Evolutionary conservation across 2,113 vertebrate species (phyloP).

Genomic region (Rhinopomastus cyanomelas): DNA sequence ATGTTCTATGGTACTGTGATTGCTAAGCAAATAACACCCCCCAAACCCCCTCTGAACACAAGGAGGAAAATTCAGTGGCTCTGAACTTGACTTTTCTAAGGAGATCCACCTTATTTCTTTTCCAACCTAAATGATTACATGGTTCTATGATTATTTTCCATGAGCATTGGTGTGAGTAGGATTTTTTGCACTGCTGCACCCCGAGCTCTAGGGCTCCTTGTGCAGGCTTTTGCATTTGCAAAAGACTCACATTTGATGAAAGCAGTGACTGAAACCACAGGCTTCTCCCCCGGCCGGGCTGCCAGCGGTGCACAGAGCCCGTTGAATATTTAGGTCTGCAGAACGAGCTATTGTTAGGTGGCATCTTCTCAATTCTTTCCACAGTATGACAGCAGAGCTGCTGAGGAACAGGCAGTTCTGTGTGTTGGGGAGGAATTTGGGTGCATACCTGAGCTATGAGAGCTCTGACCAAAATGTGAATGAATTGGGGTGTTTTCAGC

Average conservation of each 20-base stretch:
- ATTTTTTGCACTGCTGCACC: neutral
- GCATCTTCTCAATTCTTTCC: neutral
- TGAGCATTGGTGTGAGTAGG: neutral
- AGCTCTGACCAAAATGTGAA: neutral
- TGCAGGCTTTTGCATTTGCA: neutral
- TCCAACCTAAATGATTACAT: too few species aligned
- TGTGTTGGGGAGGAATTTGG: neutral
- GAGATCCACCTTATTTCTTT: neutral
- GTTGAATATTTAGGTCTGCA: neutral
- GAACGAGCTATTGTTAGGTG: neutral
- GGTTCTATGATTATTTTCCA: too few species aligned
- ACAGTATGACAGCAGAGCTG: neutral
- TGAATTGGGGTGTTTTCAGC: neutral
- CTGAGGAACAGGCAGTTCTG: neutral
- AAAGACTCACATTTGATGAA: neutral
- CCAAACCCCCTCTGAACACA: neutral
- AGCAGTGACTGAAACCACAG: neutral
- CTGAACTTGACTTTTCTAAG: neutral
- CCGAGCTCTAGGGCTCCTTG: neutral
- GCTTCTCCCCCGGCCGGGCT: neutral
- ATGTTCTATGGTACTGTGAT: too few species aligned
- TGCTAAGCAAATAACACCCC: neutral
- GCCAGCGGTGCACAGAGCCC: neutral
- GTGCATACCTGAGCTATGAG: rapidly evolving
- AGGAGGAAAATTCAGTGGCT: neutral